Evolutionary conservation across 2,113 vertebrate species (phyloP).

Genomic region (Dinomys branickii): DNA sequence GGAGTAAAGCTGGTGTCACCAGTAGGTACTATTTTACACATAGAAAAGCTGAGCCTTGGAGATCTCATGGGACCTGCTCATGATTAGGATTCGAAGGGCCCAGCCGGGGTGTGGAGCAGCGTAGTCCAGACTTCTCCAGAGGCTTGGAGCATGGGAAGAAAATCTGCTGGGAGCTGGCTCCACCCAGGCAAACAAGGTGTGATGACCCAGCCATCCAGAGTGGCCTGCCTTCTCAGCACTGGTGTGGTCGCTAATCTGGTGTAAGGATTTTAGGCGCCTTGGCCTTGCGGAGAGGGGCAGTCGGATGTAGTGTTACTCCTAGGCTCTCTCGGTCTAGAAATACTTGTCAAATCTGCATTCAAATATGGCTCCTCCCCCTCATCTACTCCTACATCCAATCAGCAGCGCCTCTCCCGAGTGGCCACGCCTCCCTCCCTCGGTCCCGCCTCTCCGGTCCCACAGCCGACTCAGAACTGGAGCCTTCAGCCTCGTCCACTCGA

Average conservation of each 20-base stretch:
- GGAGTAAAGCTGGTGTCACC: neutral
- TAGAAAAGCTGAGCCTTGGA: neutral
- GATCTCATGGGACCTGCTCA: neutral
- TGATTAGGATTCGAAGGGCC: neutral
- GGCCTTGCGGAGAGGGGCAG: too few species aligned
- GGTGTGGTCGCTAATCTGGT: neutral
- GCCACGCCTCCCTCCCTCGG: neutral
- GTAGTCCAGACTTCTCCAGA: neutral
- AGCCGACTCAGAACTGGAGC: neutral
- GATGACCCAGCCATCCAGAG: neutral
- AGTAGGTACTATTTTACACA: neutral
- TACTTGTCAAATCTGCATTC: neutral
- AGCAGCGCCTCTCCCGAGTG: neutral
- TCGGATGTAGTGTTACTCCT: neutral
- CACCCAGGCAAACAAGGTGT: neutral
- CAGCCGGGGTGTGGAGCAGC: neutral
- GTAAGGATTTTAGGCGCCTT: neutral
- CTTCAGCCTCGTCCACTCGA: neutral
- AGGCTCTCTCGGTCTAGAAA: neutral
- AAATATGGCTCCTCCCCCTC: neutral
- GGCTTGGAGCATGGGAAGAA: neutral
- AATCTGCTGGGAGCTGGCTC: neutral
- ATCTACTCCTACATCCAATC: neutral
- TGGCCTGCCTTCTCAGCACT: neutral
- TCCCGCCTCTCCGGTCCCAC: neutral